Evolutionary conservation across 2,113 vertebrate species (phyloP), one percentile per base, ranked within the genome.

Genomic region (Pseudorectes ferrugineus): DNA sequence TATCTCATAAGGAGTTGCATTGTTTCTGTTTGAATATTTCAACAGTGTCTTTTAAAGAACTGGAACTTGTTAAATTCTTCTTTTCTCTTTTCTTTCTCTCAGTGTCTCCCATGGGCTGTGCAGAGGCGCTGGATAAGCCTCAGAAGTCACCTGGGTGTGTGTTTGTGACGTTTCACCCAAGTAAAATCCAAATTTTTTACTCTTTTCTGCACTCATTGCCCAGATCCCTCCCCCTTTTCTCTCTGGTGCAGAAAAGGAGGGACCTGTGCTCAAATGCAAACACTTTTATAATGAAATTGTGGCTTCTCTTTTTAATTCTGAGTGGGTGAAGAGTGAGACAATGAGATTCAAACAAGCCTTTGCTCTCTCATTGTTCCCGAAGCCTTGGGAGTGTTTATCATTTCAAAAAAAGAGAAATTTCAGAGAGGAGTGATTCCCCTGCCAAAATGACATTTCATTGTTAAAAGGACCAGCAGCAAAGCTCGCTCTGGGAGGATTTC

Each of bases 381-480:
- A 85, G n/a, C 17, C 61, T 68, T 65, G 51, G 48, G 25, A 43
- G 38, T 9, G 51, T 88, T 96, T 70, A 66, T 93, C 38, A 38
- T 25, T 62, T 43, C 26, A 72, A 85, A 89, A 94, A 55, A 70
- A 72, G 40, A 36, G 51, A 85, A 40, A 67, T 65, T 89, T 91
- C 67, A 84, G 72, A 80, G 65, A 65, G 63, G 38, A 43, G 68
- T 14, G 59, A 78, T 65, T 84, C 81, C 61, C 54, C 70, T 62
- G 57, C 48, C 62, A 82, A 88, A 94, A 81, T 75, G 77, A 33
- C 49, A 79, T 73, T 91, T 74, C 24, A 25, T 62, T 92, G 74
- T 89, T 84, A 14, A 84, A 91, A 92, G 75, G 52, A 93, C 11
- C 46, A 74, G 78, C 67, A 91, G 54, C 78, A 93, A 77, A 83